These are phyloP conservation scores for Porites cylindrica DNA, from an alignment of 92 coral and sea anemone genomes.

Conservation along the genomic window DNA sequence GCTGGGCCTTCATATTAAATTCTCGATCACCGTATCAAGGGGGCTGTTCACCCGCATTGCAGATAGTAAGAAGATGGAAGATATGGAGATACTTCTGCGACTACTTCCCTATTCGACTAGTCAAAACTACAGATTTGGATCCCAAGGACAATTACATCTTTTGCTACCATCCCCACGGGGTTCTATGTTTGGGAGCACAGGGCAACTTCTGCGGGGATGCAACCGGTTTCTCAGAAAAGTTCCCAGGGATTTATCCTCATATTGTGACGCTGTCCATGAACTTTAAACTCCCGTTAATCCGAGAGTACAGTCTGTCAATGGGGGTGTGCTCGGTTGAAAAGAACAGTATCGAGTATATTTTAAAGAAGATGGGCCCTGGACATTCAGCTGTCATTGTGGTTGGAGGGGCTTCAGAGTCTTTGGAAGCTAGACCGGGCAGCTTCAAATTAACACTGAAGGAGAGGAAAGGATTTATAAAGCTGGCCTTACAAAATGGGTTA, in stretches of 20 bases:
- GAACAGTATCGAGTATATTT: slow-evolving; percentile 76
- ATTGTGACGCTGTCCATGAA: slow-evolving; percentile 82
- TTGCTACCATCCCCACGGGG: slow-evolving; percentile 95
- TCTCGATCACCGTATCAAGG: slow-evolving; percentile 85
- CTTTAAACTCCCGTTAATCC: slow-evolving; percentile 75
- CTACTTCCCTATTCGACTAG: slow-evolving; percentile 81
- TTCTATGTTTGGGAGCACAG: slow-evolving; percentile 84
- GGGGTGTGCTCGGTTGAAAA: slow-evolving; percentile 91
- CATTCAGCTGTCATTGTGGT: slow-evolving; percentile 87
- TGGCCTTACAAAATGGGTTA: slow-evolving; percentile 91
- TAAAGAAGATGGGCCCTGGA: slow-evolving; percentile 88
- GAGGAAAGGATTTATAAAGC: slow-evolving; percentile 92
- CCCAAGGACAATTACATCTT: slow-evolving; percentile 86
- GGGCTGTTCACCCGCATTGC: slow-evolving; percentile 58
- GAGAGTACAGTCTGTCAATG: slow-evolving; percentile 83
- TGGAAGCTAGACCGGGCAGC: slow-evolving; percentile 90
- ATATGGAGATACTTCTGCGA: slow-evolving; percentile 92
- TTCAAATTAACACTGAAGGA: slow-evolving; percentile 83
- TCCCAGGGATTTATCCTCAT: slow-evolving; percentile 89
- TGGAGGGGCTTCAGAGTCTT: slow-evolving; percentile 94
- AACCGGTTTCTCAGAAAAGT: slow-evolving; percentile 89
- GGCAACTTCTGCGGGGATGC: slow-evolving; percentile 91
- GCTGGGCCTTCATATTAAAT: slow-evolving; percentile 88
- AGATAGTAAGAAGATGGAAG: slow-evolving; percentile 65
- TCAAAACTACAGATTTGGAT: slow-evolving; percentile 89